Percentiles rank a stretch among this genome's conserved stretches.
phyloP scores from a whole-genome alignment of 2,888 invertebrate genomes.

The Corythucha ciliata region DNA sequence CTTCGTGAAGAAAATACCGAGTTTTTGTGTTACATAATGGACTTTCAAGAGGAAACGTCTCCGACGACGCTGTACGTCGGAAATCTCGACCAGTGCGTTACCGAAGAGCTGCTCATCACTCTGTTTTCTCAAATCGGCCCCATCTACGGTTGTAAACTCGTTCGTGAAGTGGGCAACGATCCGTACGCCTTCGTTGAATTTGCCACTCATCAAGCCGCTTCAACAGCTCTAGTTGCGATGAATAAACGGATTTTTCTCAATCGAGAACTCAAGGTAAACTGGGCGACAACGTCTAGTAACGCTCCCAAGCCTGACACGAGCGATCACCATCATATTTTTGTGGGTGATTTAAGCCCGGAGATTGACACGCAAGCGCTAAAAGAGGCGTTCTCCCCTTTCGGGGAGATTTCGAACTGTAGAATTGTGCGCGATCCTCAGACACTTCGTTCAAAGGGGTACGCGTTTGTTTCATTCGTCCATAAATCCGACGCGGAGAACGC shows the following conservation, averaged over 20 bases:
- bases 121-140: conserved; percentile 95
- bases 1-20: no score
- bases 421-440: conserved; percentile 98
- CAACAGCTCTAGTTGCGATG: conserved; percentile 97
- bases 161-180: conserved; percentile 95
- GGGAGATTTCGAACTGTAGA: conserved; percentile 98
- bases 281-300: conserved; percentile 98
- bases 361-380: conserved; percentile 95
- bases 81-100: conserved; percentile 87
- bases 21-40: no score
- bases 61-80: conserved; percentile 96
- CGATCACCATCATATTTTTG: conserved; percentile 99
- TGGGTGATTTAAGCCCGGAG: conserved; percentile 97
- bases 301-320: conserved; percentile 94
- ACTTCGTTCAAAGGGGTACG: conserved; percentile 97
- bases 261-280: conserved; percentile 99
- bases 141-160: conserved; percentile 97
- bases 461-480: conserved; percentile 98
- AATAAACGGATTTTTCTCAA: conserved; percentile 95
- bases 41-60: conserved; percentile 89
- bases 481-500: conserved; percentile 98
- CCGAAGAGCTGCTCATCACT: conserved; percentile 88
- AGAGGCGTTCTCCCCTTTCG: conserved; percentile 97
- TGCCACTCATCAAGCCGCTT: conserved; percentile 88
- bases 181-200: conserved; percentile 99